phyloP scores from a whole-genome alignment of 2,113 vertebrate genomes.

The Sapayoa aenigma region DNA sequence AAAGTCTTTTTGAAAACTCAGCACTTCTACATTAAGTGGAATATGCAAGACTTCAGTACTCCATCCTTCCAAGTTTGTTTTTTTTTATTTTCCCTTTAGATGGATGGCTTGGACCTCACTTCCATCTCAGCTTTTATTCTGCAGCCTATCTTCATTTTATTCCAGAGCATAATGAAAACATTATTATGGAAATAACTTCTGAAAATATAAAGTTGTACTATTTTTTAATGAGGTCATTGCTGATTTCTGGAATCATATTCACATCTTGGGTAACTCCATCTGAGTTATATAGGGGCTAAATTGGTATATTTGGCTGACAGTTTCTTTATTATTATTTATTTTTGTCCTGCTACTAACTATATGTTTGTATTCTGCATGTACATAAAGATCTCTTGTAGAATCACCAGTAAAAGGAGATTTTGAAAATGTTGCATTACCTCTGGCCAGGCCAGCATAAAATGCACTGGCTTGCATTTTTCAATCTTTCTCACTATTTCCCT shows the following conservation, averaged over 20 bases:
- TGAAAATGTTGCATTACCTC: constrained; percentile 2
- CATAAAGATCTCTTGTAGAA: background rate
- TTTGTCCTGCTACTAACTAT: background rate
- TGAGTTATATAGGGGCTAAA: background rate
- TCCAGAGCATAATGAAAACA: background rate
- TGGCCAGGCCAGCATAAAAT: background rate
- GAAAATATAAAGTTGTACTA: background rate
- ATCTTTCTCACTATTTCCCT: constrained; percentile 30
- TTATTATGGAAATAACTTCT: background rate
- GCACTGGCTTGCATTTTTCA: constrained; percentile 34
- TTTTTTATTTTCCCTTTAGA: background rate
- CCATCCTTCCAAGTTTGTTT: background rate
- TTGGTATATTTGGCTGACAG: background rate
- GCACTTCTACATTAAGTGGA: background rate
- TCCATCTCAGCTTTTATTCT: background rate
- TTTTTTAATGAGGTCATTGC: background rate
- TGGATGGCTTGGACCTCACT: background rate
- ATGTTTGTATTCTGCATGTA: background rate
- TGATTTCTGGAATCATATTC: background rate
- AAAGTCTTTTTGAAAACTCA: background rate
- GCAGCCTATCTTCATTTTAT: background rate
- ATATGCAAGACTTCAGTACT: background rate
- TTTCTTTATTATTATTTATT: background rate
- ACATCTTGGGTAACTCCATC: background rate
- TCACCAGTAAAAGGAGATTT: background rate